Conservation (phyloP, 2,888 invertebrate species). For the Drosophila paramelanica region DNA sequence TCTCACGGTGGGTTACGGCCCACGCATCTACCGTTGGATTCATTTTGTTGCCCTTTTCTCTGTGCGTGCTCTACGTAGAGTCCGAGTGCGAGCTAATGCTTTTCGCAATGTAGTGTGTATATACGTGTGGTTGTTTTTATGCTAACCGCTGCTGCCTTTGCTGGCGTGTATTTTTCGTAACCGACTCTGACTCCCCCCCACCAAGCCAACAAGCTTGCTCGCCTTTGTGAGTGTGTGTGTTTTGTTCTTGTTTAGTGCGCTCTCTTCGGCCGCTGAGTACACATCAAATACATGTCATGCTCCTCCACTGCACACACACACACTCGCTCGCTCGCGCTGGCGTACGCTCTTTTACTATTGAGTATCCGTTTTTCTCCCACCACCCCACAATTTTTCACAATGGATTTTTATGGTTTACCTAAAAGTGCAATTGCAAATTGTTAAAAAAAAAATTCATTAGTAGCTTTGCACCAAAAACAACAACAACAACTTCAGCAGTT, state of each 20-base stretch:
- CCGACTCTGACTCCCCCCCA: constrained; percentile 53
- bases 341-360: constrained; percentile 70
- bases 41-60: constrained; percentile 65
- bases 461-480: neutral
- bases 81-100: constrained; percentile 34
- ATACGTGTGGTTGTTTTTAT: constrained; percentile 12
- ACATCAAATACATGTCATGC: constrained; percentile 70
- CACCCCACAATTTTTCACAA: constrained; percentile 81
- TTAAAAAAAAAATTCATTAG: constrained; percentile 29
- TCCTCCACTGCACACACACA: constrained; percentile 55
- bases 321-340: constrained; percentile 49
- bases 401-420: constrained; percentile 78
- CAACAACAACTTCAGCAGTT: constrained; percentile 13
- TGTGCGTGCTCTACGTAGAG: constrained; percentile 16
- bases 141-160: constrained; percentile 25
- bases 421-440: constrained; percentile 61
- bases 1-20: constrained; percentile 94
- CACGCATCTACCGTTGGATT: constrained; percentile 90
- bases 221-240: constrained; percentile 51
- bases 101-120: constrained; percentile 6
- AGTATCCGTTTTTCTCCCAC: constrained; percentile 81
- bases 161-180: constrained; percentile 58
- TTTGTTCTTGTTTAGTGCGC: constrained; percentile 65
- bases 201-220: constrained; percentile 35
- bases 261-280: constrained; percentile 68